These are phyloP conservation scores for Archocentrus centrarchus DNA, from an alignment of 2,113 vertebrate genomes.

Conservation along the genomic window DNA sequence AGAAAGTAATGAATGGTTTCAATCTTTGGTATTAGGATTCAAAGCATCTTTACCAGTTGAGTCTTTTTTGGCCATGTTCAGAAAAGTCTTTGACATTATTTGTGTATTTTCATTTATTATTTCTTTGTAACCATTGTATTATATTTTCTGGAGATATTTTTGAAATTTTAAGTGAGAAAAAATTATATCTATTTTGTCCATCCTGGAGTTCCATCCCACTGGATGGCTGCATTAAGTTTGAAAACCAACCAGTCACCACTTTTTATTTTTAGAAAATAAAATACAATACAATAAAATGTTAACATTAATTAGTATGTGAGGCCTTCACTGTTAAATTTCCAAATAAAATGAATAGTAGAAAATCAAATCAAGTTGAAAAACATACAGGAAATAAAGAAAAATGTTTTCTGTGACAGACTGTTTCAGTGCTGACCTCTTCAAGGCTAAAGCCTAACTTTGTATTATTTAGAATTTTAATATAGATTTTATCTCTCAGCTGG, in stretches of 20 bases:
- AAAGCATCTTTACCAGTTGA: background rate
- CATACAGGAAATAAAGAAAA: background rate
- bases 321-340: background rate
- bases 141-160: background rate
- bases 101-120: no score
- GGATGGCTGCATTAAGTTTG: background rate
- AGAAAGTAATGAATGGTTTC: conserved; percentile 8
- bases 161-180: background rate
- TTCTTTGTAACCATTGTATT: background rate
- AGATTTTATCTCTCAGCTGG: no score
- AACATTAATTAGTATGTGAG: background rate
- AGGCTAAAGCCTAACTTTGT: background rate
- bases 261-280: background rate
- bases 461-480: background rate
- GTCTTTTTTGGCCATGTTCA: background rate
- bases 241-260: background rate
- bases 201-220: background rate
- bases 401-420: conserved; percentile 5
- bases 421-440: background rate
- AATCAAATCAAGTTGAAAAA: no score
- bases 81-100: background rate
- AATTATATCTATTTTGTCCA: background rate
- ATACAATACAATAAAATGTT: fast-evolving
- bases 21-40: background rate
- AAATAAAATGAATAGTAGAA: no score